Conservation (phyloP, 2,113 vertebrate genomes). For the Eublepharis macularius region DNA sequence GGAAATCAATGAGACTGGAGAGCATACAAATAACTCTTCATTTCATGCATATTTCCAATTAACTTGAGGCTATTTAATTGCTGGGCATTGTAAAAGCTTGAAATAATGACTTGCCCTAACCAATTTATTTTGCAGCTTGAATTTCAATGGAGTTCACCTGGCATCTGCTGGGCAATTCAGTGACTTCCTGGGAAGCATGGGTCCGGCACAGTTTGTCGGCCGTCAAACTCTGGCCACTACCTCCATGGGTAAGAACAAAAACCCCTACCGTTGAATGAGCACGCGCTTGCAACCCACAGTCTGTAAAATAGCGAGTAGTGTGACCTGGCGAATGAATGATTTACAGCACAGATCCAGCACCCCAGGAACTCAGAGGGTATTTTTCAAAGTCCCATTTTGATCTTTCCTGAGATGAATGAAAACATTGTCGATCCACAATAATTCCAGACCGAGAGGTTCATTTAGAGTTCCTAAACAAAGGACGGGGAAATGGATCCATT, state of each 20-base stretch:
- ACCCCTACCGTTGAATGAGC: background rate
- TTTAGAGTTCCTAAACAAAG: background rate
- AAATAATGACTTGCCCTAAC: conserved; percentile 44
- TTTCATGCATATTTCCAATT: conserved; percentile 15
- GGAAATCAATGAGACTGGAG: background rate
- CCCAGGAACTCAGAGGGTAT: background rate
- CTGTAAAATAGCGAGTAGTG: background rate
- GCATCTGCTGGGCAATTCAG: conserved; percentile 95
- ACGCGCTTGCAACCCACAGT: background rate
- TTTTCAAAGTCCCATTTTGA: background rate
- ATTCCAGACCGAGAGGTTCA: background rate
- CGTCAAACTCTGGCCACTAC: conserved; percentile 97
- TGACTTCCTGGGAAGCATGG: conserved; percentile 97
- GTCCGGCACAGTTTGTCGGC: conserved; percentile 95
- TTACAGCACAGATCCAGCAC: background rate
- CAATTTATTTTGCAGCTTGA: conserved; percentile 81
- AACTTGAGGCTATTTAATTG: conserved; percentile 24
- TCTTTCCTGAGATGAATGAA: background rate
- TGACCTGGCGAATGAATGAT: background rate
- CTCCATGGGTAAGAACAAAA: conserved; percentile 88
- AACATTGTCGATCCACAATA: background rate
- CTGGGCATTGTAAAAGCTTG: conserved; percentile 35
- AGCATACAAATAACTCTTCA: background rate
- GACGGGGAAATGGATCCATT: background rate
- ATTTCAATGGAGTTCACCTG: conserved; percentile 96